These are phyloP conservation scores for Scleropages formosus DNA, from an alignment of 2,797 vertebrate genomes.

Conservation along the genomic window DNA sequence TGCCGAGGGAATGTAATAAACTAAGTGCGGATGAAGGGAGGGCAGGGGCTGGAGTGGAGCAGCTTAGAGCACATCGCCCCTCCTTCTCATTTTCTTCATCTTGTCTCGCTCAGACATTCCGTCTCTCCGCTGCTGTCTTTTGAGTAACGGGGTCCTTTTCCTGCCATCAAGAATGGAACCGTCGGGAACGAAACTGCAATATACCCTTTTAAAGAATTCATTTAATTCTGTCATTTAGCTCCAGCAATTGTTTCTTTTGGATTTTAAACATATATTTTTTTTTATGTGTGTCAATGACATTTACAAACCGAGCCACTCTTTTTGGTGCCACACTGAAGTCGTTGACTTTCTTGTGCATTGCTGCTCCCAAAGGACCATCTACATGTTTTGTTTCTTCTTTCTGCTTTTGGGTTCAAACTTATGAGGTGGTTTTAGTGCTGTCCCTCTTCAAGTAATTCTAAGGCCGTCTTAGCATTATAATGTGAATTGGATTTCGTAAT, in stretches of 20 bases:
- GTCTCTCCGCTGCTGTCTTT: slow-evolving; percentile 22
- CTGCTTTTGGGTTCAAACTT: neutral
- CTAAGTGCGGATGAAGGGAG: slow-evolving; percentile 21
- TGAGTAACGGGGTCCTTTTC: neutral
- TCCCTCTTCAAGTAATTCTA: slow-evolving; percentile 30
- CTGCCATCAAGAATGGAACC: too few species aligned
- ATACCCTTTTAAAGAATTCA: too few species aligned
- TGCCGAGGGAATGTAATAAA: slow-evolving; percentile 30
- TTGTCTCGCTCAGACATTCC: slow-evolving; percentile 6
- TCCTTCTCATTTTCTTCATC: neutral
- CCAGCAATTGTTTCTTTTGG: too few species aligned
- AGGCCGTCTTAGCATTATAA: slow-evolving; percentile 28
- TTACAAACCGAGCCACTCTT: neutral
- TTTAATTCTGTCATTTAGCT: too few species aligned
- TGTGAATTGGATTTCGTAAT: slow-evolving; percentile 9
- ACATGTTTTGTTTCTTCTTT: neutral
- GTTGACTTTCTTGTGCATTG: neutral
- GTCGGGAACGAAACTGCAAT: too few species aligned
- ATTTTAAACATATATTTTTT: neutral
- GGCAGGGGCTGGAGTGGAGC: neutral
- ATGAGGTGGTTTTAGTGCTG: slow-evolving; percentile 1
- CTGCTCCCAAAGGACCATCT: neutral
- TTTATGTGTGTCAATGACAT: neutral
- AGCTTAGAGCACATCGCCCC: neutral
- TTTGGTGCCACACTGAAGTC: neutral